Conservation (phyloP, 2,113 vertebrate genomes). For the Morone saxatilis region DNA sequence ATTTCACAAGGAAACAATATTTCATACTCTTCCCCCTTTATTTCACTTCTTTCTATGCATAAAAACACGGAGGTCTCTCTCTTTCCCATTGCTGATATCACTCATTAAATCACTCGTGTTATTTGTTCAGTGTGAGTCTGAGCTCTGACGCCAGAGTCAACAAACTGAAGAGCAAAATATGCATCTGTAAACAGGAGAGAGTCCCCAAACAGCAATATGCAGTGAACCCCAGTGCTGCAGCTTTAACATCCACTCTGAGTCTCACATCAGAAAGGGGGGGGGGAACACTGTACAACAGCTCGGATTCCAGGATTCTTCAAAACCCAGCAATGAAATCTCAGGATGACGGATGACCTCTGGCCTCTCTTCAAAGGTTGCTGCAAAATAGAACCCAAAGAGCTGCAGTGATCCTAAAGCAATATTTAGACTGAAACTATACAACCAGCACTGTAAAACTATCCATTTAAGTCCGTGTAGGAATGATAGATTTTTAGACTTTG, state of each 20-base stretch:
- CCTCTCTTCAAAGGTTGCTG: slow-evolving; percentile 41
- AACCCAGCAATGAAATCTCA: slow-evolving; percentile 21
- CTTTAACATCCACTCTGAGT: slow-evolving; percentile 25
- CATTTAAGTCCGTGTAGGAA: background rate
- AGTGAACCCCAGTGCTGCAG: slow-evolving; percentile 15
- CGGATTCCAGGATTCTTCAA: slow-evolving; percentile 38
- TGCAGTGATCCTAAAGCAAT: slow-evolving; percentile 41
- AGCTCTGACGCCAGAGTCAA: slow-evolving; percentile 57
- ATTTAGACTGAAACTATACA: slow-evolving; percentile 31
- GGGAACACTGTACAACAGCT: slow-evolving; percentile 25
- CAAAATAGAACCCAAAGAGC: slow-evolving; percentile 32
- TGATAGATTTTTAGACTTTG: background rate
- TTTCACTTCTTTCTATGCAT: background rate
- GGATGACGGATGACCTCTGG: slow-evolving; percentile 70
- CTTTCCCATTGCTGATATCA: slow-evolving; percentile 28
- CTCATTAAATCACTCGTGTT: slow-evolving; percentile 50
- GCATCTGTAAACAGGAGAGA: slow-evolving; percentile 61
- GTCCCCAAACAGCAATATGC: slow-evolving; percentile 37
- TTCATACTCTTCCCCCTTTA: slow-evolving; percentile 18
- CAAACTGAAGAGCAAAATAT: slow-evolving; percentile 53
- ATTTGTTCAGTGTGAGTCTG: slow-evolving; percentile 35
- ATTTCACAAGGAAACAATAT: slow-evolving; percentile 20
- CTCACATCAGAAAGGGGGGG: slow-evolving; percentile 20
- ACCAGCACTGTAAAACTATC: background rate
- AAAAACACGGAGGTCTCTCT: background rate